Evolutionary conservation across 2,113 vertebrate species (phyloP).

Genomic region (Scortum barcoo): DNA sequence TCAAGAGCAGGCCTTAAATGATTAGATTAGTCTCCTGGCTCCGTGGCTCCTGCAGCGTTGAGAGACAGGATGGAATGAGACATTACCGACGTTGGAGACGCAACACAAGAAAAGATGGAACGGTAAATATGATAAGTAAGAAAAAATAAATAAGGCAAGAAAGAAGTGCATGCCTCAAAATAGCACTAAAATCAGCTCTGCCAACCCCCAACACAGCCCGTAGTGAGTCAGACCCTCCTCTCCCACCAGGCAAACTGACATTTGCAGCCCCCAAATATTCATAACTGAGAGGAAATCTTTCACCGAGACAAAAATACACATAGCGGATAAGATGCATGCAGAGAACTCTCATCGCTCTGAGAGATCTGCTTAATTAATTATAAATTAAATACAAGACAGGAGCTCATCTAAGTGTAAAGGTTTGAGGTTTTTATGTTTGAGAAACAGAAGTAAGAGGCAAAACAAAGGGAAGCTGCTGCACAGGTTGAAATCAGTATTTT

Average conservation of each 20-base stretch:
- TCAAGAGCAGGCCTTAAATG: constrained; percentile 55
- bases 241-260: constrained; percentile 18
- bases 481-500: neutral
- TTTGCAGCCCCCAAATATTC: constrained; percentile 30
- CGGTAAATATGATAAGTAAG: constrained; percentile 13
- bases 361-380: neutral
- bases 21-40: constrained; percentile 75
- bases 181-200: constrained; percentile 22
- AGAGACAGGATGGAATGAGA: constrained; percentile 47
- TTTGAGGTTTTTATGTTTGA: neutral
- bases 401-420: constrained; percentile 2
- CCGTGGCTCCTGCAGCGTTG: constrained; percentile 15
- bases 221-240: constrained; percentile 51
- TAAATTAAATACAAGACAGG: constrained; percentile 8
- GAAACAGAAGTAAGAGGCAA: neutral
- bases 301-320: constrained; percentile 10
- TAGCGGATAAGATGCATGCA: neutral
- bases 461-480: neutral
- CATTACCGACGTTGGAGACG: constrained; percentile 31
- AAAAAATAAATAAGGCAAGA: constrained; percentile 12
- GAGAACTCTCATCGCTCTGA: neutral
- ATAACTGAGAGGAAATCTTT: constrained; percentile 9
- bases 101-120: neutral
- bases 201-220: neutral
- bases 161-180: constrained; percentile 21